phyloP scores from a whole-genome alignment of 2,797 vertebrate species.

The Ctenosaura bakeri region DNA sequence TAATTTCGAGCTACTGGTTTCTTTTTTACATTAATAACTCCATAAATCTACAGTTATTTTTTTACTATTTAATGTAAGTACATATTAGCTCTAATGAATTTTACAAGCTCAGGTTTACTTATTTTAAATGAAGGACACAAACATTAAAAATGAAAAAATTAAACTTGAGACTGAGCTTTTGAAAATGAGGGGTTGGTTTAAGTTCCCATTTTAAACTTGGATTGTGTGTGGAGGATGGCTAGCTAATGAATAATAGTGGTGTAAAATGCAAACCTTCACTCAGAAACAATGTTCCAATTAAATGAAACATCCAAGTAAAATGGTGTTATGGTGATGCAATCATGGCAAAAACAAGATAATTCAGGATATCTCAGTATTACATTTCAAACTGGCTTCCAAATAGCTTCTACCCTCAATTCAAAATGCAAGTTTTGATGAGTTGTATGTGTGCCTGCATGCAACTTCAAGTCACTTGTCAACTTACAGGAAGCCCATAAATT shows the following conservation, averaged over 20 bases:
- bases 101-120: not conserved
- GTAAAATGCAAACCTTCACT: not conserved
- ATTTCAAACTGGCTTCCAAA: no score
- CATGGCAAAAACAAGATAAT: no score
- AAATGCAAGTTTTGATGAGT: no score
- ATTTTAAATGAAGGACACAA: not conserved
- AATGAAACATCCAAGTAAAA: not conserved
- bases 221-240: no score
- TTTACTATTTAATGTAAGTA: not conserved
- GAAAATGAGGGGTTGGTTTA: not conserved
- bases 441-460: no score
- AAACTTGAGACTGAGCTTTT: not conserved
- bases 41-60: not conserved
- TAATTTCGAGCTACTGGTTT: not conserved
- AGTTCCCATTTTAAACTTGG: not conserved
- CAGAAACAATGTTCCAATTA: not conserved
- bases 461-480: no score
- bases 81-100: not conserved
- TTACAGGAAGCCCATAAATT: no score
- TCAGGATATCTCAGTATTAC: no score
- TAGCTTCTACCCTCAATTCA: no score
- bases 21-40: not conserved
- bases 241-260: not conserved
- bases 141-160: not conserved
- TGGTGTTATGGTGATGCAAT: no score